phyloP scores from a whole-genome alignment of 2,113 vertebrate genomes.

The Haliaeetus leucogaster region DNA sequence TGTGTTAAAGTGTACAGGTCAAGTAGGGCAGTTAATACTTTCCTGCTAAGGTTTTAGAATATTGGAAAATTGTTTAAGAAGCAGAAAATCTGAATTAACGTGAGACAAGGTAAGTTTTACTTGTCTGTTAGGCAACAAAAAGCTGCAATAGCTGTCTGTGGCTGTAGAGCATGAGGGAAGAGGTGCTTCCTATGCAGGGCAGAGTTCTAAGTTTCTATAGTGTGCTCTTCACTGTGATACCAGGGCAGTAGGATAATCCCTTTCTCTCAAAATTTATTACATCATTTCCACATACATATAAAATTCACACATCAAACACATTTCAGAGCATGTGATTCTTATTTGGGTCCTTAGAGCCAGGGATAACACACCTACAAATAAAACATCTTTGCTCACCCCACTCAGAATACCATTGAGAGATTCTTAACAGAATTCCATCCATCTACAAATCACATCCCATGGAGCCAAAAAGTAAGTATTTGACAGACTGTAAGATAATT shows the following conservation, averaged over 20 bases:
- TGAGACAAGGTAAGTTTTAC: neutral
- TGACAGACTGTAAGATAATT: neutral
- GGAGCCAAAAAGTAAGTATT: neutral
- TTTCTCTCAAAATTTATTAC: neutral
- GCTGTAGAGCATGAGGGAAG: neutral
- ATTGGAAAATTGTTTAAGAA: neutral
- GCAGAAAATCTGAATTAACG: neutral
- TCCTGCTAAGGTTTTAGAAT: neutral
- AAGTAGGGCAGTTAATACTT: neutral
- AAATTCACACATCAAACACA: neutral
- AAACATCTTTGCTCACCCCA: neutral
- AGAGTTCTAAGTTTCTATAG: neutral
- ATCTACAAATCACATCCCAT: neutral
- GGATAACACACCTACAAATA: neutral
- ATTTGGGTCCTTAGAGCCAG: neutral
- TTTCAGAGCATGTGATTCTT: neutral
- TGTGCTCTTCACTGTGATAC: neutral
- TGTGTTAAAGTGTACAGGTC: neutral
- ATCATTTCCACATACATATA: accelerated
- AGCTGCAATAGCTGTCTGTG: neutral
- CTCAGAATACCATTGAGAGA: neutral
- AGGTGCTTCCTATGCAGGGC: neutral
- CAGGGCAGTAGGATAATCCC: neutral
- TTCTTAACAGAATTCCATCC: neutral
- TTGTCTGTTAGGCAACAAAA: neutral